These are phyloP conservation scores for Oligia fasciuncula DNA, from an alignment of 2,888 invertebrate genomes.

Conservation along the genomic window DNA sequence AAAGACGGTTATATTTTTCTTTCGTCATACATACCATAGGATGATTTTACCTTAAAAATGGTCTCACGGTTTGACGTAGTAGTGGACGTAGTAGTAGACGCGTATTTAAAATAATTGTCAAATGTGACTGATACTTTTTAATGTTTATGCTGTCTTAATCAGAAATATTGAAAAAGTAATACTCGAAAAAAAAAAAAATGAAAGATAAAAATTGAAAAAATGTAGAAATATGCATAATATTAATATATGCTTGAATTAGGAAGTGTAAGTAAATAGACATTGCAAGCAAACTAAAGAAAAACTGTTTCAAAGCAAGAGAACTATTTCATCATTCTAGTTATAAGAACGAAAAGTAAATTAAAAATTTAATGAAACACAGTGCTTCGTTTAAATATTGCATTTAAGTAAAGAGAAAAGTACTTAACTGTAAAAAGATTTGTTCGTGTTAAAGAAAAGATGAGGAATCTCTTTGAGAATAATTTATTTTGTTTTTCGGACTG, in stretches of 20 bases:
- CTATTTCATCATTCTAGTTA: too few relatives aligned
- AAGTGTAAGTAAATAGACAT: background rate
- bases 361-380: constrained; percentile 2
- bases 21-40: too few relatives aligned
- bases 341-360: constrained; percentile 7
- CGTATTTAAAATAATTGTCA: background rate
- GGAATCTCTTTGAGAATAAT: constrained; percentile 14
- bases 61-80: too few relatives aligned
- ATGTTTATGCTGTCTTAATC: background rate
- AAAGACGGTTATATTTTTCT: too few relatives aligned
- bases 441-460: constrained; percentile 8
- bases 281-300: background rate
- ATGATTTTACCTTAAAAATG: background rate
- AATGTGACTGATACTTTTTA: background rate
- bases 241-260: background rate
- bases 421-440: constrained; percentile 33
- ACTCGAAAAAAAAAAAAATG: too few relatives aligned
- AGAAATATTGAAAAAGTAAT: background rate
- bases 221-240: too few relatives aligned
- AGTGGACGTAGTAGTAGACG: background rate
- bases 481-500: constrained; percentile 25
- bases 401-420: constrained; percentile 24
- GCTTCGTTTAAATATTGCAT: constrained; percentile 41
- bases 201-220: too few relatives aligned
- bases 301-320: background rate